Evolutionary conservation across 2,797 vertebrate genomes (phyloP), one percentile per base, ranked within the genome.

Genomic region (Picus viridis): DNA sequence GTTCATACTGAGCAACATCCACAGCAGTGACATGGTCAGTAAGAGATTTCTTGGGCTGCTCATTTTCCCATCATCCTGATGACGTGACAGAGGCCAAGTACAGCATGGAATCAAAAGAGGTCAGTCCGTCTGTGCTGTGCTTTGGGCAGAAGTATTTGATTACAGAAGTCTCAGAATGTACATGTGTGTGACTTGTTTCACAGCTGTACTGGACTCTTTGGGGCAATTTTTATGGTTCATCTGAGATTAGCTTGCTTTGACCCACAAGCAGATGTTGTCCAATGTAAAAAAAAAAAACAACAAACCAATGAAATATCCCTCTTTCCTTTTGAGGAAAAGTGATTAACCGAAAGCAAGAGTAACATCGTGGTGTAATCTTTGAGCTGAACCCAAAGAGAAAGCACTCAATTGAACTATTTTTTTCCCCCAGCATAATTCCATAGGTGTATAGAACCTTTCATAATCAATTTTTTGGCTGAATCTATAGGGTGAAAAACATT

Each of bases 401-500:
- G 6, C 24, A 47, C 4, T 43, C 0, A 1, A 5, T 9, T 63
- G 0, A 19, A 7, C 41, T 39, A 56, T 5, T 78, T 16, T 63
- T 43, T 56, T 3, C 14, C 29, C 30, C 34, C 22, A 23, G 45
- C 61, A 56, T 45, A 72, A 56, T 45, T 68, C 17, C 6, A 12
- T 32, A 54, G 8, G 6, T n/a, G 11, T 29, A 12, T 34, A 11
- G 2, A 49, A 3, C 5, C 14, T 49, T 86, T 71, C 47, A 81
- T 10, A 61, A 18, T 27, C 34, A 5, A 39, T 39, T 74, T 65
- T 39, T 39, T 11, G 39, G 17, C 24, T 77, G 29, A 47, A 88
- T 71, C 68, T 64, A 14, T 6, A 27, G 11, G 4, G 5, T 36
- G 7, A 26, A 29, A 68, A 68, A 43, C 41, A 43, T 43, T 43